A percentile compares a stretch with the other conserved stretches of the same genome.
phyloP scores from a whole-genome alignment of 1,140 invertebrate genomes.

The Drosophila kikkawai region DNA sequence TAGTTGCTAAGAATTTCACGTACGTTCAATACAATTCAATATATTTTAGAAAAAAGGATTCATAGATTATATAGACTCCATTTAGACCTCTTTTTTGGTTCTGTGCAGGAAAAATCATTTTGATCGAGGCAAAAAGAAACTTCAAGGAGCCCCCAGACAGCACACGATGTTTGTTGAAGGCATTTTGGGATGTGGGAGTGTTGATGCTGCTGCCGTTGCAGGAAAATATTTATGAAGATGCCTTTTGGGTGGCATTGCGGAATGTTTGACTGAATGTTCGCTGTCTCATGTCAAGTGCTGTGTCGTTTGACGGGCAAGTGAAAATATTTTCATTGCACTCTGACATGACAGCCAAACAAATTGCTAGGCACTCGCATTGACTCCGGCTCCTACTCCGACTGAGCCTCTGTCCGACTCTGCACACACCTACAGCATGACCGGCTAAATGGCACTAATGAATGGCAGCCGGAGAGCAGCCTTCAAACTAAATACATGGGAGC shows the following conservation, averaged over 20 bases:
- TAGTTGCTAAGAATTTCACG: background rate
- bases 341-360: conserved; percentile 82
- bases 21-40: no score
- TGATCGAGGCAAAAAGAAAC: conserved; percentile 74
- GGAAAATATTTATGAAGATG: conserved; percentile 81
- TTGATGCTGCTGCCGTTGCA: conserved; percentile 55
- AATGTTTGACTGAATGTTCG: conserved; percentile 72
- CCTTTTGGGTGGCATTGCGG: conserved; percentile 80
- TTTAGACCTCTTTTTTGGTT: background rate
- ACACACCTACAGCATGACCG: conserved; percentile 39
- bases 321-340: conserved; percentile 84
- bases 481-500: conserved; percentile 70
- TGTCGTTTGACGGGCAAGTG: conserved; percentile 62
- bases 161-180: conserved; percentile 71
- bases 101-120: conserved; percentile 61
- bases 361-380: conserved; percentile 53
- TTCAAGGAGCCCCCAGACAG: conserved; percentile 74
- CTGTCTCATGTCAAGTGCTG: conserved; percentile 76
- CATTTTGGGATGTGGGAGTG: conserved; percentile 75
- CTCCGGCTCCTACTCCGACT: background rate
- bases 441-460: conserved; percentile 78
- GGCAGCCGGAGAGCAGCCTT: conserved; percentile 67
- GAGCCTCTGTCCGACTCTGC: background rate
- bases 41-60: no score
- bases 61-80: background rate